A percentile compares a stretch with the other conserved stretches of the same genome.
Evolutionary conservation across 2,888 invertebrate genomes (phyloP).

Genomic region (Aradus depressus): DNA sequence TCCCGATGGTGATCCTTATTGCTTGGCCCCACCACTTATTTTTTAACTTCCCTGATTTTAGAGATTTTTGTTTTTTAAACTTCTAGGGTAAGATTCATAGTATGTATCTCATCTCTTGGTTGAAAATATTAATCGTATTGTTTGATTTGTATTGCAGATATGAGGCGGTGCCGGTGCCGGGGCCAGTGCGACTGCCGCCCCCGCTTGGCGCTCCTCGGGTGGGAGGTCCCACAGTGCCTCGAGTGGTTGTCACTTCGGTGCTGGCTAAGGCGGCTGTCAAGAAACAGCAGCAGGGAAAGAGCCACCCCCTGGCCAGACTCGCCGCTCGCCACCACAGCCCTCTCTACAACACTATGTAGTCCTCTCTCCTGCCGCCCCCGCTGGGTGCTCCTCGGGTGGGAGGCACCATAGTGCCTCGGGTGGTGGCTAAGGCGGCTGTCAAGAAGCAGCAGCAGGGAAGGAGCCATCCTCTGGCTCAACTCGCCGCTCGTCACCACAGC

Average conservation of each 20-base stretch:
- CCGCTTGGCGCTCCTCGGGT: slow-evolving; percentile 29
- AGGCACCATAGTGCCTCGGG: slow-evolving; percentile 39
- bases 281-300: slow-evolving; percentile 82
- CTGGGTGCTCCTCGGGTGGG: slow-evolving; percentile 30
- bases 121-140: no score
- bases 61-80: no score
- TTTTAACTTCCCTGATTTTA: no score
- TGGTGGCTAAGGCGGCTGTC: slow-evolving; percentile 56
- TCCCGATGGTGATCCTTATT: no score
- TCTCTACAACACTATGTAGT: slow-evolving; percentile 83
- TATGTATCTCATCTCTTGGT: slow-evolving; percentile 33
- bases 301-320: slow-evolving; percentile 81
- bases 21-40: no score
- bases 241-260: slow-evolving; percentile 54
- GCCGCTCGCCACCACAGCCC: slow-evolving; percentile 67
- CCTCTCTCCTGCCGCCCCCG: slow-evolving; percentile 29
- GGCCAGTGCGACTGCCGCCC: slow-evolving; percentile 30
- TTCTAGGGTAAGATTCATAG: no score
- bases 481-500: slow-evolving; percentile 70
- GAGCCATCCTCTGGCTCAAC: slow-evolving; percentile 80
- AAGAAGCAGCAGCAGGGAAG: slow-evolving; percentile 83
- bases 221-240: slow-evolving; percentile 36
- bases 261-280: slow-evolving; percentile 61
- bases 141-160: no score
- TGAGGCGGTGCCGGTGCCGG: slow-evolving; percentile 7